A percentile compares a stretch with the other conserved stretches of the same genome.
Evolutionary conservation across 1,140 invertebrate genomes (phyloP).

Genomic region (Diuraphis noxia): DNA sequence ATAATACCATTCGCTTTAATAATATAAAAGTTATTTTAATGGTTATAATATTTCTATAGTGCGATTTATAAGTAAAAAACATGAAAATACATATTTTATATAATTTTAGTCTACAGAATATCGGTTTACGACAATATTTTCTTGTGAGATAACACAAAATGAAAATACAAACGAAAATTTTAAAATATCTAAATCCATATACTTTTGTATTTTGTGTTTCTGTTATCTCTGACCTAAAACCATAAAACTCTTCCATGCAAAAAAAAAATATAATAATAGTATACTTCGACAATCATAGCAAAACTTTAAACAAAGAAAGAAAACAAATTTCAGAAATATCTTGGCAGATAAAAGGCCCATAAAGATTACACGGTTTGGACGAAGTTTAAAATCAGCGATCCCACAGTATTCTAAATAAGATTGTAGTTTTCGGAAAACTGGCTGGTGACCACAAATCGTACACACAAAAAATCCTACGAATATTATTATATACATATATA

Average conservation of each 20-base stretch:
- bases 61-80: not conserved
- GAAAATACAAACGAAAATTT: not conserved
- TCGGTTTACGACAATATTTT: not conserved
- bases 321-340: slow-evolving; percentile 8
- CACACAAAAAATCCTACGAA: not conserved
- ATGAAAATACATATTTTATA: not conserved
- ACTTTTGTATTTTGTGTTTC: not conserved
- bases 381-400: not conserved
- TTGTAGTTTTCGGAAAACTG: not conserved
- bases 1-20: no score
- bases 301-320: not conserved
- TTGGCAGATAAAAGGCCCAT: not conserved
- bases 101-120: not conserved
- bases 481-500: no score
- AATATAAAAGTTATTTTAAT: no score
- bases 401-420: not conserved
- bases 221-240: not conserved
- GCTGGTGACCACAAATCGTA: not conserved
- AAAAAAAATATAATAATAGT: not conserved
- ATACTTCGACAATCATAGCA: not conserved
- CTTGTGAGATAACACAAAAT: not conserved
- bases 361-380: not conserved
- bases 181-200: not conserved
- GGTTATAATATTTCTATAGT: no score
- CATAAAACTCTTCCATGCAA: not conserved